Evolutionary conservation across 2,888 invertebrate genomes (phyloP).

Genomic region (Chymomyza amoena): DNA sequence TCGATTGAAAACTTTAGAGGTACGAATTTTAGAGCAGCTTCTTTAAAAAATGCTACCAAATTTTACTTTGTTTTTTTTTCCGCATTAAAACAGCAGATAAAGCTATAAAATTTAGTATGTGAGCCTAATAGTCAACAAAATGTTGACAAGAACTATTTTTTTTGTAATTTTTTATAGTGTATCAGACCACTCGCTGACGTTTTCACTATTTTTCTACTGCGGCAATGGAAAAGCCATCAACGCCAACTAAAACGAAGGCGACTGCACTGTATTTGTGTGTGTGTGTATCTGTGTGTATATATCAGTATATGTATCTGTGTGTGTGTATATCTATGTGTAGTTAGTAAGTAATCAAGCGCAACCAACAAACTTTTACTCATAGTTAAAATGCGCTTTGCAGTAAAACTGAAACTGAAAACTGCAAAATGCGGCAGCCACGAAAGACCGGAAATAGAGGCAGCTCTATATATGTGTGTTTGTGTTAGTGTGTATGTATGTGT

Average conservation of each 20-base stretch:
- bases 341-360: conserved; percentile 58
- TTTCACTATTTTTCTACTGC: background rate
- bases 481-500: conserved; percentile 6
- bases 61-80: no score
- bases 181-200: no score
- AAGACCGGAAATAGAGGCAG: conserved; percentile 55
- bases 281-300: conserved; percentile 8
- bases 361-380: conserved; percentile 59
- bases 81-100: no score
- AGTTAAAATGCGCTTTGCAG: conserved; percentile 46
- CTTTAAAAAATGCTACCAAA: no score
- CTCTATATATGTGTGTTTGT: conserved; percentile 10
- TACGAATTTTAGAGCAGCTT: no score
- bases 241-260: conserved; percentile 39
- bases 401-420: conserved; percentile 31
- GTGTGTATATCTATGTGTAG: conserved; percentile 6
- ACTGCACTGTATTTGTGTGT: background rate
- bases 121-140: no score
- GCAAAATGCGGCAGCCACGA: background rate
- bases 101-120: no score
- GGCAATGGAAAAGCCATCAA: conserved; percentile 41
- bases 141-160: no score
- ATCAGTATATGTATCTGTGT: conserved; percentile 16
- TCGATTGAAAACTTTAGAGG: no score
- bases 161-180: no score